A percentile compares a stretch with the other conserved stretches of the same genome.
Evolutionary conservation across 2,888 invertebrate genomes (phyloP).

Genomic region (Vesta saturnalis): DNA sequence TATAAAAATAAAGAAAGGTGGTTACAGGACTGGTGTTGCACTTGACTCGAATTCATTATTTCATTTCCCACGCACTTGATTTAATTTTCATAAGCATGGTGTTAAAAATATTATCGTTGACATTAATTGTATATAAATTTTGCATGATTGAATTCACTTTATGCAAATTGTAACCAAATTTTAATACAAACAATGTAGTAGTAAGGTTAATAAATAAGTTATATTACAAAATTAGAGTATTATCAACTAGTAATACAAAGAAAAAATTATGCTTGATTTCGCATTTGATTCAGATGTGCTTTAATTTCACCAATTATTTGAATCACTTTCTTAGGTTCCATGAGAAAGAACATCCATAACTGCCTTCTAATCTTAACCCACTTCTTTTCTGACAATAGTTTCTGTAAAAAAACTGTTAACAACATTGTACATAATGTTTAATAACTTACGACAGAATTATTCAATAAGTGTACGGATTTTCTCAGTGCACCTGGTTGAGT

Average conservation of each 20-base stretch:
- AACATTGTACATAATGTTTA: neutral
- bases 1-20: too few relatives aligned
- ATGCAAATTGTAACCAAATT: neutral
- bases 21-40: too few relatives aligned
- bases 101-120: too few relatives aligned
- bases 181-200: neutral
- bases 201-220: neutral
- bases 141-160: too few relatives aligned
- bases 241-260: too few relatives aligned
- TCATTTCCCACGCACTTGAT: too few relatives aligned
- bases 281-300: neutral
- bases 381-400: constrained; percentile 43
- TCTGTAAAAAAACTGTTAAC: constrained; percentile 43
- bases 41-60: too few relatives aligned
- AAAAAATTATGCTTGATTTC: neutral
- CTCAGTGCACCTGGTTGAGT: constrained; percentile 7
- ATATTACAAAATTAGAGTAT: neutral
- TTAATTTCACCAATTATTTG: constrained; percentile 33
- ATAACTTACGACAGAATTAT: constrained; percentile 17
- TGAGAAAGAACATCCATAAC: constrained; percentile 44
- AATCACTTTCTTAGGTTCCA: constrained; percentile 32
- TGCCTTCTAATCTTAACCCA: constrained; percentile 49
- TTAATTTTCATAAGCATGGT: too few relatives aligned
- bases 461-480: constrained; percentile 7
- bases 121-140: too few relatives aligned